phyloP scores from a whole-genome alignment of 2,888 invertebrate species.

The Scelioninae gen. 2 region DNA sequence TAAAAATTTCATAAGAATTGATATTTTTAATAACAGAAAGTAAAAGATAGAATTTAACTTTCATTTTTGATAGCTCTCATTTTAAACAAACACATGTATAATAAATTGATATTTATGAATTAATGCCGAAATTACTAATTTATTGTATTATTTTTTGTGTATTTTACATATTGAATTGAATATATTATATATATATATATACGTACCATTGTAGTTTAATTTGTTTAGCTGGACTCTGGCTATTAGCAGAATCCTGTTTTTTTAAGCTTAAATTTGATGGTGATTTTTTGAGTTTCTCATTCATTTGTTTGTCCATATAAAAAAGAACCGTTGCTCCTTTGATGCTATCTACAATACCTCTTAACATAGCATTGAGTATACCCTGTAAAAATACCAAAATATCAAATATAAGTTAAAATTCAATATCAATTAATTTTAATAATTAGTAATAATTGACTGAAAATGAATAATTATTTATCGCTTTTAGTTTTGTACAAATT shows the following conservation, averaged over 20 bases:
- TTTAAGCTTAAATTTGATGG: conserved; percentile 76
- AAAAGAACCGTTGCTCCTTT: conserved; percentile 85
- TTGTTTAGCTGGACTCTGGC: conserved; percentile 74
- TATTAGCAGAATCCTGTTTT: conserved; percentile 76
- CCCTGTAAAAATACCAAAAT: conserved; percentile 76
- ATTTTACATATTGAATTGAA: not conserved
- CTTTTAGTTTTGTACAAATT: too few relatives aligned
- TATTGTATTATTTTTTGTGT: conserved; percentile 11
- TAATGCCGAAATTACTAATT: too few relatives aligned
- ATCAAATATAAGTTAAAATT: not conserved
- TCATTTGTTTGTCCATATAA: conserved; percentile 87
- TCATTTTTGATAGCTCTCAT: too few relatives aligned
- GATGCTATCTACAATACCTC: conserved; percentile 87
- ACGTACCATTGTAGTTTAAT: conserved; percentile 77
- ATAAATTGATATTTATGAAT: too few relatives aligned
- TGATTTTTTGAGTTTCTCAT: conserved; percentile 78
- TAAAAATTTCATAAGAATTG: too few relatives aligned
- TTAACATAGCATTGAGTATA: conserved; percentile 80
- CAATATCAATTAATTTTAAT: not conserved
- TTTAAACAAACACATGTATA: too few relatives aligned
- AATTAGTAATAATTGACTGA: too few relatives aligned
- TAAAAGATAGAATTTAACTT: too few relatives aligned
- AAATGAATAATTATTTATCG: too few relatives aligned
- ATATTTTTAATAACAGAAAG: too few relatives aligned
- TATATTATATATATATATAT: too few relatives aligned